Evolutionary conservation across 2,888 invertebrate species (phyloP), one percentile per base, ranked within the genome.

Genomic region (Idaea biselata): DNA sequence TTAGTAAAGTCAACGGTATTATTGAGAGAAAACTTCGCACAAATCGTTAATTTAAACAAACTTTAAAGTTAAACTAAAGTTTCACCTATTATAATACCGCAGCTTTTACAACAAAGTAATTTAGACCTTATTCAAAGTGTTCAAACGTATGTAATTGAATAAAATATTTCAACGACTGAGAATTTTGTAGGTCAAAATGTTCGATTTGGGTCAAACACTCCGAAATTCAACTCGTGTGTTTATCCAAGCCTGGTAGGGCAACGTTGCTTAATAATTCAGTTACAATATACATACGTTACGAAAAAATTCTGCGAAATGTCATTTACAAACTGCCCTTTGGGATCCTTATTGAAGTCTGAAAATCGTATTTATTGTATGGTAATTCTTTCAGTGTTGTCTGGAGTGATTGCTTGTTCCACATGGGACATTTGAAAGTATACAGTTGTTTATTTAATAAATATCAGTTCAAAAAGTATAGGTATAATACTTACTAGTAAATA

Each of bases 181-280:
- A 18, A 18, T 56, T 56, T 56, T 18, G 56, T 56, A 56, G 56
- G 56, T 56, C 56, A 56, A 56, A 56, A 18, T 56, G 56, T 56
- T 56, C 17, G 56, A 56, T 56, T 56, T 56, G 56, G 56, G 56
- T 56, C 56, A 56, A 56, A 56, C 18, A 18, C 56, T 18, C 55
- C 18, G 18, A 56, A 56, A 56, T 18, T 18, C 56, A 56, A 17
- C 56, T n/a, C 11, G 55, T 66, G 60, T 44, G 55, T 58, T 55
- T 59, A 62, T 63, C 60, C 44, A 44, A 44, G 44, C 44, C 61
- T 60, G 63, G 44, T 58, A 62, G 58, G 61, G 60, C 31, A 55
- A 56, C 63, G 53, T 63, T 55, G 58, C 60, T 66, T 60, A 64
- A 66, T 63, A 58, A 66, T 66, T 66, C 66, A 60, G 60, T 17